phyloP scores from a whole-genome alignment of 1,140 invertebrate species.

The Papilio aristodemus region DNA sequence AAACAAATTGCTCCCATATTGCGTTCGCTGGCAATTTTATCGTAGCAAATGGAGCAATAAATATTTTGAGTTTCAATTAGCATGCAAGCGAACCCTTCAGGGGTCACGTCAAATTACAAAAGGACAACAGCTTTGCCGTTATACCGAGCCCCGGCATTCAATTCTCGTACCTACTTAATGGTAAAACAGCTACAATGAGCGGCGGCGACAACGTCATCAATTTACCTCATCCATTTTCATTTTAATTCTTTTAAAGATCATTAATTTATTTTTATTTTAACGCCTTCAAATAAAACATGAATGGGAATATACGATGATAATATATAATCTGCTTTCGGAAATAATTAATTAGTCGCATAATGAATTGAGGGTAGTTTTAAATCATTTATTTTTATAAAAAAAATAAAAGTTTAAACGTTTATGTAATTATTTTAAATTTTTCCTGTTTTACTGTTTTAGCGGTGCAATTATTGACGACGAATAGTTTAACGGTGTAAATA shows the following conservation, averaged over 20 bases:
- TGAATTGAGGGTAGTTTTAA: no score
- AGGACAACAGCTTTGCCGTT: constrained; percentile 53
- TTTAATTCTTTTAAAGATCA: constrained; percentile 2
- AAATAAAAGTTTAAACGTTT: no score
- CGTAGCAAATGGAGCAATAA: constrained; percentile 50
- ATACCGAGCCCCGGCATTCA: constrained; percentile 54
- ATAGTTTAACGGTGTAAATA: constrained; percentile 21
- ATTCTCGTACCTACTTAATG: constrained; percentile 51
- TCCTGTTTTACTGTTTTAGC: no score
- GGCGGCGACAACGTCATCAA: background rate
- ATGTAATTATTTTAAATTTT: no score
- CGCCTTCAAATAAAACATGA: background rate
- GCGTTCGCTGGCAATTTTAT: constrained; percentile 34
- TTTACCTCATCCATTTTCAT: constrained; percentile 1
- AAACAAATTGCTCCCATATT: constrained; percentile 31
- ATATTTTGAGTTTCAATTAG: constrained; percentile 67
- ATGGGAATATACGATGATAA: no score
- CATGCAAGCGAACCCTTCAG: constrained; percentile 48
- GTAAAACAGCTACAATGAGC: constrained; percentile 11
- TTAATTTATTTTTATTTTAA: constrained; percentile 13
- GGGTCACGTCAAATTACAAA: constrained; percentile 62
- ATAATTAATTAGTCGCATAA: no score
- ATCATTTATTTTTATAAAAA: no score
- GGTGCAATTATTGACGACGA: no score
- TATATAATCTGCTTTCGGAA: no score